phyloP scores from a whole-genome alignment of 2,888 invertebrate species.

The Heteropelma amictum region DNA sequence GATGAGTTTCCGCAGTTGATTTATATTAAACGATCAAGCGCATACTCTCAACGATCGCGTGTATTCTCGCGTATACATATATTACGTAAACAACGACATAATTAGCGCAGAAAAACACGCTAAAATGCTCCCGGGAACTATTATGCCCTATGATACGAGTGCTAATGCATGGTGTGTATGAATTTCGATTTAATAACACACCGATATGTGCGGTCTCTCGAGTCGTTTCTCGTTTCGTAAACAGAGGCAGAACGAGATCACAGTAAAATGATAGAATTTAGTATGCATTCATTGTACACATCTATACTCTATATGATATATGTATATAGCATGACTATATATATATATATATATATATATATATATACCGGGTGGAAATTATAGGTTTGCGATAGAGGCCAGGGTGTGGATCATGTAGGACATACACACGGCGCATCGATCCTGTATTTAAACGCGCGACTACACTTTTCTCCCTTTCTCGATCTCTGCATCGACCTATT shows the following conservation, averaged over 20 bases:
- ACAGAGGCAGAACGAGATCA: conserved; percentile 1
- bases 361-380: conserved; percentile 42
- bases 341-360: background rate
- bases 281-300: too few relatives aligned
- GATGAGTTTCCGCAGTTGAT: too few relatives aligned
- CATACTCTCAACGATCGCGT: too few relatives aligned
- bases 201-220: conserved; percentile 20
- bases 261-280: conserved; percentile 30
- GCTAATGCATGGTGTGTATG: too few relatives aligned
- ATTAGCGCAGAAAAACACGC: too few relatives aligned
- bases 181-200: too few relatives aligned
- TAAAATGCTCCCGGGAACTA: too few relatives aligned
- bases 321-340: background rate
- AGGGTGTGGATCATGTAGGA: conserved; percentile 43
- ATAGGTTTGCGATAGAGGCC: conserved; percentile 42
- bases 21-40: too few relatives aligned
- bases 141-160: too few relatives aligned
- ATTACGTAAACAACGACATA: too few relatives aligned
- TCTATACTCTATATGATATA: background rate
- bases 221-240: background rate
- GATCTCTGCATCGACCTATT: conserved; percentile 43
- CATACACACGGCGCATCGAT: conserved; percentile 13
- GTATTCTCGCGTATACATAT: too few relatives aligned
- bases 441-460: conserved; percentile 48
- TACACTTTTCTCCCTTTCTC: conserved; percentile 42